Evolutionary conservation across 2,797 vertebrate genomes (phyloP), one percentile per base, ranked within the genome.

Genomic region (Geotrypetes seraphini): DNA sequence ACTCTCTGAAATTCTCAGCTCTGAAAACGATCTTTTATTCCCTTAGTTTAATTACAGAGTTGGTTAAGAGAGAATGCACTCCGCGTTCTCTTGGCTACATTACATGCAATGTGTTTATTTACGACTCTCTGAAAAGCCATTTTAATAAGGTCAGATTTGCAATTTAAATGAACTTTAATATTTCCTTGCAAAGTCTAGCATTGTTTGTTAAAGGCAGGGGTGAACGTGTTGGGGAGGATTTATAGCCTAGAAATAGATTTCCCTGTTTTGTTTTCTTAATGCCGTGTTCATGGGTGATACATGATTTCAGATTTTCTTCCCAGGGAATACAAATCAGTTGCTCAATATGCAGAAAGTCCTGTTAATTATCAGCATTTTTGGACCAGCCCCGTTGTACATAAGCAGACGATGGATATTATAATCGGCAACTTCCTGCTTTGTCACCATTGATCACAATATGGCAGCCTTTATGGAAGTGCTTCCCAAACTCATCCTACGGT

Each of bases 121-220:
- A 78, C 66, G 66, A 62, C 53, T 71, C 62, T 71, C 63, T 56
- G 60, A 66, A 78, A 76, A 79, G 36, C 54, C 64, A 63, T 70
- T 83, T 78, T 81, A 79, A 83, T 83, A 83, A 83, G 79, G 78
- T 81, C 79, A 78, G 48, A 81, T 83, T 79, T 83, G 75, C 73
- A 83, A 83, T 83, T 78, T 78, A 83, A 81, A 83, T 78, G 63
- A 78, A 78, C 67, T 69, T 76, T 66, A 71, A 74, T 79, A 79
- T 78, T 78, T 78, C n/a, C 66, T 75, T 69, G 34, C 64, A 62
- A 66, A 69, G 51, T 60, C 45, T 38, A 31, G 36, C 59, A 39
- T 37, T 70, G 39, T 54, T 73, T 73, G 47, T 68, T 76, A 75
- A 73, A 66, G 60, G n/a, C 27, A 59, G 46, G 43, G 28, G 32